Base-by-base conservation (phyloP, 2,888 invertebrate species). In the Theretra japonica region DNA sequence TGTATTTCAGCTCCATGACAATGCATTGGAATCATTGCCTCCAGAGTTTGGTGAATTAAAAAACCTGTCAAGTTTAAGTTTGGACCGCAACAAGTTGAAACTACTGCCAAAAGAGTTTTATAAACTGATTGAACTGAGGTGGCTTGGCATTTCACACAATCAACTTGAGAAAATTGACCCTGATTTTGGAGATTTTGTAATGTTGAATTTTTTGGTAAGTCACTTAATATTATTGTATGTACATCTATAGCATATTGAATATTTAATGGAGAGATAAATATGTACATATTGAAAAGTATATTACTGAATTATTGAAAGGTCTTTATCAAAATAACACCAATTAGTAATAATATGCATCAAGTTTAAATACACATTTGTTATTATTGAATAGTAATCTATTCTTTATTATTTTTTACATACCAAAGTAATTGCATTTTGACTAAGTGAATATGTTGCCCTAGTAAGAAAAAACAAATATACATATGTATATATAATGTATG, bases 61-160 rank as follows among this genome's bases (percentile, higher is more conserved):
- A 73, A 96, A 95, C 84, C 90, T 97, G 75, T 94, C 95, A 75
- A 96, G 95, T 82, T 84, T 97, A 57, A 96, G 96, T 87, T 85
- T 97, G 74, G 96, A 96, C 76, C 96, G 95, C 81, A 97, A 97
- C 81, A 97, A 96, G 88, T 87, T 97, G 72, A 91, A 87, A 70
- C 83, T 83, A 41, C 88, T 97, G 73, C 97, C 97, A 0, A 87
- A 90, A 48, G 95, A 96, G 77, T 96, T 98, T 85, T 97, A 96
- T 85, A 95, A 95, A 74, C 90, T 98, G 78, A 94, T 94, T 4
- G 97, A 97, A 76, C 88, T 98, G 73, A 95, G 96, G 76, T 95
- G 95, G 84, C 94, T 98, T 30, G 96, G 96, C 83, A 86, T 97
- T 70, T 96, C 97, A n/a, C 95, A 97, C 88, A 98, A 98, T 93